phyloP scores from a whole-genome alignment of 2,888 invertebrate genomes.

The Thera obeliscata region DNA sequence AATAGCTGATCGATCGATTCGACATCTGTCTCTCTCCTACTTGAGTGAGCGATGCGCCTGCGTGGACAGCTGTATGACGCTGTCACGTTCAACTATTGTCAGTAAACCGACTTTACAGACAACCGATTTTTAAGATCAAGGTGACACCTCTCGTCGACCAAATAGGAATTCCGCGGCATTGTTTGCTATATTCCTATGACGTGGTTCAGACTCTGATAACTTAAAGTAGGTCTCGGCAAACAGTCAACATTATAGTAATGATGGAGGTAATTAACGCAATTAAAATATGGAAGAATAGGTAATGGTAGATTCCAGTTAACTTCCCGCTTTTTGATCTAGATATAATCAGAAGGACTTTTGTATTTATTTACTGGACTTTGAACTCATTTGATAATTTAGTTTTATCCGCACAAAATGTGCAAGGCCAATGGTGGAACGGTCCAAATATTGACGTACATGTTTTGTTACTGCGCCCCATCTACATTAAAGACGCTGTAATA shows the following conservation, averaged over 20 bases:
- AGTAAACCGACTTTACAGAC: too few relatives aligned
- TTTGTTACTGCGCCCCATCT: conserved; percentile 45
- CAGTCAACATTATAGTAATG: conserved; percentile 21
- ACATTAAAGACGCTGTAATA: too few relatives aligned
- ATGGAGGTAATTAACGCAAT: conserved; percentile 28
- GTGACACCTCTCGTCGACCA: too few relatives aligned
- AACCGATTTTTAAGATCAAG: too few relatives aligned
- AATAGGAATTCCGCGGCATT: conserved; percentile 35
- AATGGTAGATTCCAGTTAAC: conserved; percentile 24
- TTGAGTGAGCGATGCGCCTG: too few relatives aligned
- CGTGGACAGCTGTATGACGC: too few relatives aligned
- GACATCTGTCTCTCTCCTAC: too few relatives aligned
- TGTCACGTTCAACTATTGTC: too few relatives aligned
- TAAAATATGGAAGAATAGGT: conserved; percentile 17
- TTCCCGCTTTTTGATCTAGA: conserved; percentile 2
- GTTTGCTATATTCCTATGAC: conserved; percentile 23
- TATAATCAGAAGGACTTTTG: conserved; percentile 4
- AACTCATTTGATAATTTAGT: conserved; percentile 5
- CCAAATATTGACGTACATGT: conserved; percentile 35
- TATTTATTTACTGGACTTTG: conserved; percentile 12
- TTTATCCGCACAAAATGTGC: conserved; percentile 2
- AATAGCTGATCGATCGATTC: too few relatives aligned
- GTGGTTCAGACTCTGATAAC: conserved; percentile 27
- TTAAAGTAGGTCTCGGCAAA: conserved; percentile 19
- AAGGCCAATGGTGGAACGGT: conserved; percentile 10